Conservation (phyloP, 2,797 vertebrate genomes). For the Morus bassanus region DNA sequence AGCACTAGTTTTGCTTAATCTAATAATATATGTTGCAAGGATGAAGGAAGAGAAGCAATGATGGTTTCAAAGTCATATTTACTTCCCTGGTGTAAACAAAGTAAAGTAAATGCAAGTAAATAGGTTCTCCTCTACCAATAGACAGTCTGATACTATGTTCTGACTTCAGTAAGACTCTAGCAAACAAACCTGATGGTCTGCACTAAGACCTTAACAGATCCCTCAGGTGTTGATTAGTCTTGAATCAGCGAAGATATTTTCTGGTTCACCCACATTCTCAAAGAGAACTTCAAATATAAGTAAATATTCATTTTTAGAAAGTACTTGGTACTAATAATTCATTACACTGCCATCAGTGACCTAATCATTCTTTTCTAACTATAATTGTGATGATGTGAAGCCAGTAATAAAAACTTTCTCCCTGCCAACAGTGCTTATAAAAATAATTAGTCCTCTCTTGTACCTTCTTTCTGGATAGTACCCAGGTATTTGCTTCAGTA, state of each 20-base stretch:
- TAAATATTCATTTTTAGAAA: slow-evolving; percentile 9
- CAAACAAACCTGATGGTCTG: not conserved
- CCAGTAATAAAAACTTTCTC: not conserved
- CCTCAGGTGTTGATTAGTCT: not conserved
- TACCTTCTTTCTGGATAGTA: not conserved
- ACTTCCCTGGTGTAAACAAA: not conserved
- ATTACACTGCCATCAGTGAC: not conserved
- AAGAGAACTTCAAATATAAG: not conserved
- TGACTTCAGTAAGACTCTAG: not conserved
- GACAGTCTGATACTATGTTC: not conserved
- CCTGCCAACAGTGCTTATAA: not conserved
- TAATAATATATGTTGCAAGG: not conserved
- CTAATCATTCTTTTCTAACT: not conserved
- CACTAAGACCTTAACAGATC: not conserved
- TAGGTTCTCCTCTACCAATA: not conserved
- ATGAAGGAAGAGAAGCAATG: not conserved
- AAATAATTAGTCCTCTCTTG: not conserved
- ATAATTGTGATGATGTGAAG: not conserved
- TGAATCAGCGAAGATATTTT: not conserved
- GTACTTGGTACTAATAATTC: not conserved
- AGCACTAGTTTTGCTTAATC: not conserved
- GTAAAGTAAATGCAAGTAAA: not conserved
- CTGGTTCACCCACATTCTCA: not conserved
- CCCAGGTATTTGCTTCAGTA: not conserved
- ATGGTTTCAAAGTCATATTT: not conserved